Evolutionary conservation across 2,888 invertebrate species (phyloP).

Genomic region (Epinotia ramella): DNA sequence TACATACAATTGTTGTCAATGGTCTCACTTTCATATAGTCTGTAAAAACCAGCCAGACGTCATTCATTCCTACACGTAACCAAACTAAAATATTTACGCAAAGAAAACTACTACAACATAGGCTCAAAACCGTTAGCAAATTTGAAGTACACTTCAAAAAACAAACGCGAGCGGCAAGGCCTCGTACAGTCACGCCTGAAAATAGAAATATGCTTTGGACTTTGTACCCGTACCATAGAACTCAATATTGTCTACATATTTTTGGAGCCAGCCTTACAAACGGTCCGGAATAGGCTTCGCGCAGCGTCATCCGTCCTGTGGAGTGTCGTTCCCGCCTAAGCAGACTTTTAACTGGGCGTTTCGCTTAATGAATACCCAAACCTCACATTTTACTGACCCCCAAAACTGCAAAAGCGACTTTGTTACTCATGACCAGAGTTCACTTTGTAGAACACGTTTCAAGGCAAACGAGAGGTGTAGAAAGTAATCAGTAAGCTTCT

Average conservation of each 20-base stretch:
- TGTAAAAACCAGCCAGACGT: not conserved
- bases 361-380: not conserved
- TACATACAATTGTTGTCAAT: too few species aligned
- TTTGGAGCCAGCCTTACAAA: not conserved
- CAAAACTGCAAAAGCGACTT: not conserved
- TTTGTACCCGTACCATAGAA: not conserved
- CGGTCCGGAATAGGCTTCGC: not conserved
- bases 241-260: not conserved
- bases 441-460: not conserved
- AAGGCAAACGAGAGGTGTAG: not conserved
- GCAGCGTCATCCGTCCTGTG: conserved; percentile 17
- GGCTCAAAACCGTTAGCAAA: conserved; percentile 29
- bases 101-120: conserved; percentile 15
- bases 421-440: not conserved
- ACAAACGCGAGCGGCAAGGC: conserved; percentile 22
- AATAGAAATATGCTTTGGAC: not conserved
- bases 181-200: conserved; percentile 1
- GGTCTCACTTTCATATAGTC: not conserved
- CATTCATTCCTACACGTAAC: not conserved
- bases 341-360: conserved; percentile 24
- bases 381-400: not conserved
- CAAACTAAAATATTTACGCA: conserved; percentile 23
- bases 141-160: conserved; percentile 29
- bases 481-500: conserved; percentile 1
- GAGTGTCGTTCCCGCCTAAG: conserved; percentile 35